Evolutionary conservation across 2,113 vertebrate genomes (phyloP), one percentile per base, ranked within the genome.

Genomic region (Tyrannus savana): DNA sequence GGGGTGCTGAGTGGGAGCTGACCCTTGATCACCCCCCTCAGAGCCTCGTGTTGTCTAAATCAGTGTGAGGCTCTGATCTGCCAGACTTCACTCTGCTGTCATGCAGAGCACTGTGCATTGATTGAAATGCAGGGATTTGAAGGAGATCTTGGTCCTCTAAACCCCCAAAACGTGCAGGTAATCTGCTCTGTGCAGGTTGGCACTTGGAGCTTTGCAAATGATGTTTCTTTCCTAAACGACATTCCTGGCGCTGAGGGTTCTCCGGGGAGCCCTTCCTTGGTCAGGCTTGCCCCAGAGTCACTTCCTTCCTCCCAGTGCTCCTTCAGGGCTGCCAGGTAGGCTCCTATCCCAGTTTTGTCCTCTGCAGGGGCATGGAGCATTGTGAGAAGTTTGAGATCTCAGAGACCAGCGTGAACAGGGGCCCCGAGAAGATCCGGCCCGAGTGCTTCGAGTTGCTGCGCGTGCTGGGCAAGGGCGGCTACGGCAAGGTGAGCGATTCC

Each of bases 321-420:
- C 0, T 23, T 75, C 41, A 46, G 42, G n/a, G 71, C 37, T 30
- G 6, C 23, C 64, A 42, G 87, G 10, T 33, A 15, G 67, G 47
- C 89, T 94, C 72, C 86, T 50, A 30, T 27, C 63, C 86, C 91
- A 84, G 74, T 97, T 97, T 84, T 73, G 58, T 97, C 96, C 96
- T 92, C 82, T 94, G 78, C 95, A 99, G 99, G 87, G 98, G 99
- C 97, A 99, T 99, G 99, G 99, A 99, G 47, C 99, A 99, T 98
- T 99, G 99, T 98, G 99, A 99, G 82, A 99, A 99, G 96, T 99
- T 99, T 98, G 99, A 99, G 98, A 99, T 99, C 95, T 99, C 99
- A 59, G 99, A 99, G 98, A 99, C 99, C 97, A 99, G 98, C 74
- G 99, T 99, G 91, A 99, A 99, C 98, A 98, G 98, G 98, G 99